A percentile compares a stretch with the other conserved stretches of the same genome.
Evolutionary conservation across 1,140 invertebrate genomes (phyloP).

Genomic region (Nomia melanderi): DNA sequence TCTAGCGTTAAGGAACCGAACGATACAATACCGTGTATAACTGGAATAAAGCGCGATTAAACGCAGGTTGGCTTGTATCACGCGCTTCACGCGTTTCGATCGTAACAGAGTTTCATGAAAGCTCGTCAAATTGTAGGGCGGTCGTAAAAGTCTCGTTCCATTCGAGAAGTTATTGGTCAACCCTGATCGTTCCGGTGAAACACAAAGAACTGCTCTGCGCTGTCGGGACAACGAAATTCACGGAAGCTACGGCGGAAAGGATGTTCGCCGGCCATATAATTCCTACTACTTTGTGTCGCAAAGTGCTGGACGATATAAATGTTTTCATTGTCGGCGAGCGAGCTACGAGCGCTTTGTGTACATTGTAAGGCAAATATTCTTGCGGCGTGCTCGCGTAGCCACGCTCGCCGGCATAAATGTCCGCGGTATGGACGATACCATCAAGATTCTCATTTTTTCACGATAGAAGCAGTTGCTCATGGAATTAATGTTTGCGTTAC

Average conservation of each 20-base stretch:
- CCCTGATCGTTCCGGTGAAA: background rate
- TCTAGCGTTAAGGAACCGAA: no score
- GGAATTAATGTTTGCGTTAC: slow-evolving; percentile 28
- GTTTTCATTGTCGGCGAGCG: slow-evolving; percentile 25
- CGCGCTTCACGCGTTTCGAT: background rate
- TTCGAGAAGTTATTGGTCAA: slow-evolving; percentile 8
- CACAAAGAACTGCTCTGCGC: background rate
- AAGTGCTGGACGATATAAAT: slow-evolving; percentile 32
- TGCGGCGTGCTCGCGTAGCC: background rate
- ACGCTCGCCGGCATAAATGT: slow-evolving; percentile 10
- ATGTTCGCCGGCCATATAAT: slow-evolving; percentile 19
- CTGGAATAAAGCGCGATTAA: background rate
- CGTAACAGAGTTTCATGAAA: background rate
- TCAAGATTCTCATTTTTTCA: slow-evolving; percentile 28
- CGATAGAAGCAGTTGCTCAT: slow-evolving; percentile 11
- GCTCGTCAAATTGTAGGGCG: background rate
- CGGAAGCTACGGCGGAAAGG: slow-evolving; percentile 33
- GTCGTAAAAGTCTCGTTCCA: slow-evolving; percentile 8
- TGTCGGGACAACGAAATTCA: slow-evolving; percentile 12
- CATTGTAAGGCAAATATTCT: slow-evolving; percentile 1
- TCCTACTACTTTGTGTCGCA: slow-evolving; percentile 31
- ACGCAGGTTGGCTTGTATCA: background rate
- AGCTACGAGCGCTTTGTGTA: background rate
- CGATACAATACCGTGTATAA: no score
- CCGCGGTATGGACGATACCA: slow-evolving; percentile 20